These are phyloP conservation scores for Addax nasomaculatus DNA, from an alignment of 2,113 vertebrate species.

Conservation along the genomic window DNA sequence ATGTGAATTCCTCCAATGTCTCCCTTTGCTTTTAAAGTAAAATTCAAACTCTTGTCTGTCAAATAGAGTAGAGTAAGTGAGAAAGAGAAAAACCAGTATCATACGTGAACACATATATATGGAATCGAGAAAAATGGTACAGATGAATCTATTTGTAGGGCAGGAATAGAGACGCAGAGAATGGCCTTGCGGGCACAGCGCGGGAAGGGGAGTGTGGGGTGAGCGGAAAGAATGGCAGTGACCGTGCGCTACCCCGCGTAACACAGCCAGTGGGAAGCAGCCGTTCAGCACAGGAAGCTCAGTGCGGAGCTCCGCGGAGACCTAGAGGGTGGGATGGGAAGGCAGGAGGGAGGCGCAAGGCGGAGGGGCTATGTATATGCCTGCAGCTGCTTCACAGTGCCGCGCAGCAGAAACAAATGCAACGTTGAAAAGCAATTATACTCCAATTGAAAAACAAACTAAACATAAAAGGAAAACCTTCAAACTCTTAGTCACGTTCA, in stretches of 20 bases:
- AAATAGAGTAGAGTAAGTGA: neutral
- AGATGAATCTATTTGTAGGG: neutral
- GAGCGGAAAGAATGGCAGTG: rapidly evolving
- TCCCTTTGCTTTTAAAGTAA: neutral
- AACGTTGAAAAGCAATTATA: neutral
- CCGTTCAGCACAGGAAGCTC: neutral
- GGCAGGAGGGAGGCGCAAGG: neutral
- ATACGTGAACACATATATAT: rapidly evolving
- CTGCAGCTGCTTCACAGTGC: neutral
- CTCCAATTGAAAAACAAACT: neutral
- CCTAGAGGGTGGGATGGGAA: neutral
- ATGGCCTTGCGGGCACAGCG: neutral
- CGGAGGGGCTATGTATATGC: rapidly evolving
- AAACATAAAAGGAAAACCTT: neutral
- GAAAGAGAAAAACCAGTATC: neutral
- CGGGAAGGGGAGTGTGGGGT: neutral
- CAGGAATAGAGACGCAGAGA: neutral
- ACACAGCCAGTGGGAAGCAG: neutral
- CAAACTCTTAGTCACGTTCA: neutral
- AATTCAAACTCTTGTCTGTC: neutral
- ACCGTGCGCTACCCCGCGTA: rapidly evolving
- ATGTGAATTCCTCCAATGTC: neutral
- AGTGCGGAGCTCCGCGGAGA: rapidly evolving
- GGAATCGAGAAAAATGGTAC: neutral
- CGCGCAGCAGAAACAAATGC: neutral